A percentile compares a stretch with the other conserved stretches of the same genome.
Evolutionary conservation across 2,888 invertebrate species (phyloP).

Genomic region (Agonopterix subpropinquella): DNA sequence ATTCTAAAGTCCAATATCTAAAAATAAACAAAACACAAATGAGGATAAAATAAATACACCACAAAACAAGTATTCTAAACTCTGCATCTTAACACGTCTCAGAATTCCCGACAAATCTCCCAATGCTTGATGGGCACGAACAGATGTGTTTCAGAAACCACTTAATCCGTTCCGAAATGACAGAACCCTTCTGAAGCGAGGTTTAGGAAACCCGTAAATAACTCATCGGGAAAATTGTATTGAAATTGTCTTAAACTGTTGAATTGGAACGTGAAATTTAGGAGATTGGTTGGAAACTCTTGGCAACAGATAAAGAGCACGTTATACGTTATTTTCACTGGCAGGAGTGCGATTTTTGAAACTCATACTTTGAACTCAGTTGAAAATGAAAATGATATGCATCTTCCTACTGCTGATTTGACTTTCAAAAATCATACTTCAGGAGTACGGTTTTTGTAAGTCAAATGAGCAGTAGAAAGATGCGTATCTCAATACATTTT

Average conservation of each 20-base stretch:
- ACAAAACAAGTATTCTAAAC: neutral
- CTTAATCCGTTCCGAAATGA: constrained; percentile 20
- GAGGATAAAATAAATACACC: neutral
- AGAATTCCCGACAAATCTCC: constrained; percentile 2
- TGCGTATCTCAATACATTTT: no score
- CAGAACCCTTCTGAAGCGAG: constrained; percentile 6
- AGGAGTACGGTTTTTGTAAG: no score
- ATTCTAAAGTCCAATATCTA: no score
- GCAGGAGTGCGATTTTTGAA: no score
- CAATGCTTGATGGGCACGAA: constrained; percentile 9
- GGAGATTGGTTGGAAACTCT: neutral
- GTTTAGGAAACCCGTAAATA: constrained; percentile 6
- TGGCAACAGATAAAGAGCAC: no score
- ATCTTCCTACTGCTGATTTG: no score
- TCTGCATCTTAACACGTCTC: neutral
- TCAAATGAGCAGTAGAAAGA: no score
- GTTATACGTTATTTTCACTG: no score
- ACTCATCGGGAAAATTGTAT: constrained; percentile 7
- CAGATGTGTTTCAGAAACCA: constrained; percentile 19
- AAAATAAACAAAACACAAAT: neutral
- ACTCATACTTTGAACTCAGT: no score
- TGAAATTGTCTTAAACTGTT: no score
- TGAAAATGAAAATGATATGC: no score
- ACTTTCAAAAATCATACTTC: no score
- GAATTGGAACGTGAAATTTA: neutral